Conservation (phyloP, 2,888 invertebrate genomes). For the Drosophila differens region DNA sequence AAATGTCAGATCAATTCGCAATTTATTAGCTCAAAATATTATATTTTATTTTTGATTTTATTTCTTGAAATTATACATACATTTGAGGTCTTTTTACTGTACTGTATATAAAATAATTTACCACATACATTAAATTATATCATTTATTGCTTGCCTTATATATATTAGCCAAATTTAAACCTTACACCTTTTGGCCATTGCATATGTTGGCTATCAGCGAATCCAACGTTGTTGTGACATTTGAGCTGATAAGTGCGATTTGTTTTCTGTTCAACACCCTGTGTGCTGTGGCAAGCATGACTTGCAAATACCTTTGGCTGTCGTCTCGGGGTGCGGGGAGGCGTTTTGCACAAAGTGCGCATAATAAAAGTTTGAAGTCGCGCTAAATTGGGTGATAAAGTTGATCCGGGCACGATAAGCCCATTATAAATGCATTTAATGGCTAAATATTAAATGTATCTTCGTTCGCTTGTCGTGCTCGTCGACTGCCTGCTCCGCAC, state of each 20-base stretch:
- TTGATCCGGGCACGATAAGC: conserved; percentile 82
- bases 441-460: conserved; percentile 77
- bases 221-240: conserved; percentile 47
- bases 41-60: background rate
- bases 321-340: conserved; percentile 6
- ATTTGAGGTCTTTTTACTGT: background rate
- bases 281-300: conserved; percentile 3
- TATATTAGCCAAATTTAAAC: background rate
- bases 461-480: conserved; percentile 59
- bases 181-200: background rate
- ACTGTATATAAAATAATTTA: background rate
- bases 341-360: conserved; percentile 47
- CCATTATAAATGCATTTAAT: conserved; percentile 83
- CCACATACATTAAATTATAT: background rate
- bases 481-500: conserved; percentile 30
- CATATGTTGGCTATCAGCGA: conserved; percentile 6
- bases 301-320: conserved; percentile 19
- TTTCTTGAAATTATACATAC: background rate
- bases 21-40: background rate
- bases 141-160: background rate
- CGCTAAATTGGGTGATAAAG: conserved; percentile 80
- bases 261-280: conserved; percentile 14
- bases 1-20: background rate
- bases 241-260: conserved; percentile 33
- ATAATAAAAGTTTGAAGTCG: conserved; percentile 71